Conservation (phyloP, 2,888 invertebrate genomes). For the Actias luna region DNA sequence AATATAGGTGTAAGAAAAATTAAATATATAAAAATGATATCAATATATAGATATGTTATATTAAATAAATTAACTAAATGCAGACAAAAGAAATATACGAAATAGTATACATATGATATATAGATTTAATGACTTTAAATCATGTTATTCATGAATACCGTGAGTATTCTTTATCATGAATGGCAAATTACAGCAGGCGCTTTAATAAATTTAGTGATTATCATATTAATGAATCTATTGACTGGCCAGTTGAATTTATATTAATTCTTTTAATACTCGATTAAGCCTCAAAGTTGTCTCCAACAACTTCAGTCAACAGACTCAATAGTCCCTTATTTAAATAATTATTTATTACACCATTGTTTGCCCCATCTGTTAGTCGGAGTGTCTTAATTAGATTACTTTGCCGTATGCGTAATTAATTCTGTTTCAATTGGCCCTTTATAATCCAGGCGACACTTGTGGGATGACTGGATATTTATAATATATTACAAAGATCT, state of each 20-base stretch:
- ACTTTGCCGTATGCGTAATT: conserved; percentile 29
- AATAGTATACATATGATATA: no score
- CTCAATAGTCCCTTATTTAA: neutral
- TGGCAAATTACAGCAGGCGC: neutral
- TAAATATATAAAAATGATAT: no score
- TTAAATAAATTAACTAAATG: no score
- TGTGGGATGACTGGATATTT: neutral
- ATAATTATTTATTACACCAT: conserved; percentile 9
- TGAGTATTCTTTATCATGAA: no score
- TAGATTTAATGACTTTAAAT: no score
- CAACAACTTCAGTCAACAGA: neutral
- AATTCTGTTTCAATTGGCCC: conserved; percentile 29
- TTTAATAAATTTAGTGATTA: neutral
- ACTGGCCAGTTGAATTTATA: conserved; percentile 28
- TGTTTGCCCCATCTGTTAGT: conserved; percentile 8
- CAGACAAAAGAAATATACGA: no score
- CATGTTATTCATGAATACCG: no score
- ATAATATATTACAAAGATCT: neutral
- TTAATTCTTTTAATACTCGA: conserved; percentile 3
- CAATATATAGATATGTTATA: no score
- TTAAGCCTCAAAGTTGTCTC: neutral
- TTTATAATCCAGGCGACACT: conserved; percentile 21
- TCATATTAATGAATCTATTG: neutral
- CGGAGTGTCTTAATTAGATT: conserved; percentile 28
- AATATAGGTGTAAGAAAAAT: no score